Conservation (phyloP, 2,797 vertebrate species). For the Parambassis ranga region DNA sequence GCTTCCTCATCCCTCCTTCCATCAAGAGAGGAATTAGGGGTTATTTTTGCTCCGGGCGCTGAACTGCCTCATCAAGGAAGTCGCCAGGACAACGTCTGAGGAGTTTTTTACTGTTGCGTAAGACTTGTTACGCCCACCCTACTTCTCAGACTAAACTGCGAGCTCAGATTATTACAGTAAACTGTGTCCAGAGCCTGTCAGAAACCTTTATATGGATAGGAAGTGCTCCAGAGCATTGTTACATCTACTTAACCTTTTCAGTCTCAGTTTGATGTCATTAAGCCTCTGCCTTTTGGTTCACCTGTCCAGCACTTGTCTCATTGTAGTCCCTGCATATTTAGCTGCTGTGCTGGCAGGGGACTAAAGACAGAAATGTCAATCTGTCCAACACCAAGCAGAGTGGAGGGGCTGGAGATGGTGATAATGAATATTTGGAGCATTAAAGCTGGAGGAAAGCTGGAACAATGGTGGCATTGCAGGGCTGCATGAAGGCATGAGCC, state of each 20-base stretch:
- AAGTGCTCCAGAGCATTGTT: constrained; percentile 8
- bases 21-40: constrained; percentile 21
- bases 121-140: constrained; percentile 19
- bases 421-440: too few species aligned
- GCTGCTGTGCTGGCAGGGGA: too few species aligned
- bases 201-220: neutral
- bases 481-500: too few species aligned
- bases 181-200: constrained; percentile 13
- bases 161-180: constrained; percentile 16
- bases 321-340: too few species aligned
- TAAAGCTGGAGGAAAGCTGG: too few species aligned
- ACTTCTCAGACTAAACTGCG: constrained; percentile 15
- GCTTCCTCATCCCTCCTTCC: neutral
- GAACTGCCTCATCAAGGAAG: constrained; percentile 5
- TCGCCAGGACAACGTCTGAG: neutral
- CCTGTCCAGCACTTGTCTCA: too few species aligned
- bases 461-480: too few species aligned
- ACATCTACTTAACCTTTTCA: constrained; percentile 16
- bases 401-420: too few species aligned
- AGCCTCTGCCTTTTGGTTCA: neutral
- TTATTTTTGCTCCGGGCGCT: constrained; percentile 16
- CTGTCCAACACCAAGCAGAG: too few species aligned
- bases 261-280: neutral
- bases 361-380: too few species aligned
- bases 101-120: constrained; percentile 21